Percentiles rank a stretch among this genome's conserved stretches.
Evolutionary conservation across 2,888 invertebrate genomes (phyloP).

Genomic region (Tryphoninae sp.): DNA sequence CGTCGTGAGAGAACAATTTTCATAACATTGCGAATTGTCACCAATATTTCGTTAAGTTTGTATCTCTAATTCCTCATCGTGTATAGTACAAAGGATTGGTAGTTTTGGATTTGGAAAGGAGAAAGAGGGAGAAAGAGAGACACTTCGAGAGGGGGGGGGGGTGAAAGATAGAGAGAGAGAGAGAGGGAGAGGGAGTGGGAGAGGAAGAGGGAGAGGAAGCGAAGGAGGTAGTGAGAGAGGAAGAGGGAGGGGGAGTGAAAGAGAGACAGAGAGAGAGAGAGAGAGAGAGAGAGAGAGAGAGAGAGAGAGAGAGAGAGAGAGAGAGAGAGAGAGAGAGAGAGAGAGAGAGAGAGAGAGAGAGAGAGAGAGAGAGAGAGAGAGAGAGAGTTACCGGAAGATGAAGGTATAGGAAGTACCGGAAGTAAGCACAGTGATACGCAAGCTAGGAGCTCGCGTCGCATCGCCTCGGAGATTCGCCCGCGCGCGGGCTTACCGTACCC

Average conservation of each 20-base stretch:
- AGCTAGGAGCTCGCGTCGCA: slow-evolving; percentile 35
- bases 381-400: slow-evolving; percentile 44
- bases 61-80: not conserved
- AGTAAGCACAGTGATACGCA: slow-evolving; percentile 45
- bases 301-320: slow-evolving; percentile 21
- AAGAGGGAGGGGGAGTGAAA: not conserved
- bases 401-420: slow-evolving; percentile 47
- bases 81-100: not conserved
- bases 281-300: slow-evolving; percentile 10
- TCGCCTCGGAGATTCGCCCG: slow-evolving; percentile 33
- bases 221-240: not conserved
- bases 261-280: not conserved
- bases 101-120: not conserved
- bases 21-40: too few relatives aligned
- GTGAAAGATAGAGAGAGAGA: slow-evolving; percentile 1
- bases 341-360: not conserved
- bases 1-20: too few relatives aligned
- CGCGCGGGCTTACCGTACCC: not conserved
- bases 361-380: slow-evolving; percentile 22
- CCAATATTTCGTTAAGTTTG: too few relatives aligned
- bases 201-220: not conserved
- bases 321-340: slow-evolving; percentile 5
- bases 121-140: slow-evolving; percentile 18
- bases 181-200: not conserved
- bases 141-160: too few relatives aligned